phyloP scores from a whole-genome alignment of 2,888 invertebrate species.

The Lamproptera curius region DNA sequence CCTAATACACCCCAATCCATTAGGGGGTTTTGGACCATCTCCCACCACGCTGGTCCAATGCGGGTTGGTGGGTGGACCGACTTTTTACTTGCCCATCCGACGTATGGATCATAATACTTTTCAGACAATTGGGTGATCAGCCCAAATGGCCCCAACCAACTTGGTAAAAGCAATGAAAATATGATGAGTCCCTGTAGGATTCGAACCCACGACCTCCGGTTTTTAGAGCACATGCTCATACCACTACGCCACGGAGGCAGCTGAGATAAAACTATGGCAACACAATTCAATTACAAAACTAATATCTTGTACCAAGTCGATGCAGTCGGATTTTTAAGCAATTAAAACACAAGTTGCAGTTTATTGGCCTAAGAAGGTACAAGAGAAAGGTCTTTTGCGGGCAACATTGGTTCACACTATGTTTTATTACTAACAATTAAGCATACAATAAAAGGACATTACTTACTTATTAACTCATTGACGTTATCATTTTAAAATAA shows the following conservation, averaged over 20 bases:
- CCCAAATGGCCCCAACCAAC: too few relatives aligned
- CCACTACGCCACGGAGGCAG: background rate
- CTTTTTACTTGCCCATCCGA: too few relatives aligned
- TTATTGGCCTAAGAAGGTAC: background rate
- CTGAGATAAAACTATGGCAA: slow-evolving; percentile 17
- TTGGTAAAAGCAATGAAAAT: too few relatives aligned
- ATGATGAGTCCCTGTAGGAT: too few relatives aligned
- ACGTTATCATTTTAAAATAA: background rate
- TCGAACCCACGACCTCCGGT: too few relatives aligned
- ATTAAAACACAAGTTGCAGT: background rate
- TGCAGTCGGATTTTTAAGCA: background rate
- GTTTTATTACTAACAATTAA: background rate
- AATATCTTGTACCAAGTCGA: background rate
- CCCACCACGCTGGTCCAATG: too few relatives aligned
- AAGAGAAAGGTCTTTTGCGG: background rate
- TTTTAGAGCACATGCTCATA: too few relatives aligned
- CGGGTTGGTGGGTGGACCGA: too few relatives aligned
- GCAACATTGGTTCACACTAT: background rate
- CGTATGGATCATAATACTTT: too few relatives aligned
- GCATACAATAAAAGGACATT: background rate
- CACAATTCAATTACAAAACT: background rate
- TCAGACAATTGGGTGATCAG: too few relatives aligned
- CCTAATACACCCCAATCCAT: too few relatives aligned
- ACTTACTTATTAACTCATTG: background rate
- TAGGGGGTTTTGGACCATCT: too few relatives aligned